phyloP scores from a whole-genome alignment of 2,888 invertebrate species.

The Dolomedes plantarius region DNA sequence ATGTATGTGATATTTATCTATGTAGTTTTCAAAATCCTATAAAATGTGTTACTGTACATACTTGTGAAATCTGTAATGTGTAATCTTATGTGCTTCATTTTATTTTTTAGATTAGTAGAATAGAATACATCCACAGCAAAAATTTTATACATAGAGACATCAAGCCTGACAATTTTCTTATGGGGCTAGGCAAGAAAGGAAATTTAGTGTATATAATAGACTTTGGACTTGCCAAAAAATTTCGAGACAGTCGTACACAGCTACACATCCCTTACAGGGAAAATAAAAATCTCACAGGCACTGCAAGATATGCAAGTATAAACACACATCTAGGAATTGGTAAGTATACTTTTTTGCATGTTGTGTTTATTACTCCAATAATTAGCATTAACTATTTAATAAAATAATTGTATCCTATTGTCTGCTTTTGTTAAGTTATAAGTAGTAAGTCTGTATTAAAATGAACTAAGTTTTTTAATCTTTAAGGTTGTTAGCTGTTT shows the following conservation, averaged over 20 bases:
- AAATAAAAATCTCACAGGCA: conserved; percentile 96
- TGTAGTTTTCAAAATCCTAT: no score
- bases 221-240: conserved; percentile 78
- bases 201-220: conserved; percentile 79
- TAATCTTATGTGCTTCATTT: neutral
- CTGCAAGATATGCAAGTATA: conserved; percentile 98
- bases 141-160: conserved; percentile 87
- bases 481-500: no score
- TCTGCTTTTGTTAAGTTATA: no score
- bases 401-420: no score
- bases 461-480: no score
- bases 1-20: no score
- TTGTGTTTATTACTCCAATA: no score
- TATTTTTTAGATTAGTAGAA: conserved; percentile 80
- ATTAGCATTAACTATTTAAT: no score
- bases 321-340: conserved; percentile 86
- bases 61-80: no score
- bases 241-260: conserved; percentile 76
- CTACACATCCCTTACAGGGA: conserved; percentile 84
- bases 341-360: conserved; percentile 35
- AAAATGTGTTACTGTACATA: no score
- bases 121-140: conserved; percentile 80
- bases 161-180: conserved; percentile 80
- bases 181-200: conserved; percentile 78
- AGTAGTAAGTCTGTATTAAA: no score